Base-by-base conservation (phyloP, 2,888 invertebrate species). In the Clusia tigrina region DNA sequence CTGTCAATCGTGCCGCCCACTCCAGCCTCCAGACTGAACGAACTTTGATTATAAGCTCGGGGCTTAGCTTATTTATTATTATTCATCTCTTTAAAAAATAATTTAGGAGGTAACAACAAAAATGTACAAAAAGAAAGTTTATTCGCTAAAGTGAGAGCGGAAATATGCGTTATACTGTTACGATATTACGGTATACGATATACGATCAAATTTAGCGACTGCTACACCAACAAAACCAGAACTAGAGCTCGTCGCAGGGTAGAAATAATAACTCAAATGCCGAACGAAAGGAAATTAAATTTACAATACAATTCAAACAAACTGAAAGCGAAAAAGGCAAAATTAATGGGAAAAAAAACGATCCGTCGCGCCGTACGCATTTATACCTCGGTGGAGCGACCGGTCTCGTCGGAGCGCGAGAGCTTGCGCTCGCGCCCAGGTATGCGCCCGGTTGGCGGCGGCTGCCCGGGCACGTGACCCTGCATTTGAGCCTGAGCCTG, bases 341-440 rank as follows among this genome's bases (percentile, higher is more conserved):
- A n/a, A n/a, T n/a, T n/a, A n/a, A n/a, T n/a, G n/a, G n/a, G n/a
- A n/a, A n/a, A n/a, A n/a, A n/a, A n/a, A n/a, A n/a, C n/a, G n/a
- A n/a, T 32, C 32, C 12, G 42, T 10, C 42, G n/a, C 3, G 42
- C 42, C 42, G 3, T n/a, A 42, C 42, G 42, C 42, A 42, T 42
- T 78, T 79, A 83, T 71, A 83, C 83, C 74, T 83, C 83, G 55
- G 83, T 84, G 63, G 83, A 84, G 52, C 82, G 82, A 48, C 78
- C 80, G 64, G 74, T 81, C 66, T 87, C 87, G 68, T 87, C 87
- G n/a, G 85, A 85, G 63, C 87, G 86, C 22, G 87, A 87, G 59
- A 85, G 79, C 76, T 87, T 87, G 61, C 88, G 84, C 72, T 87
- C 87, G 63, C 88, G 85, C 73, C 79, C 79, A 9, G 80, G 78